These are phyloP conservation scores for Trissolcus japonicus DNA, from an alignment of 2,888 invertebrate species.

Conservation along the genomic window DNA sequence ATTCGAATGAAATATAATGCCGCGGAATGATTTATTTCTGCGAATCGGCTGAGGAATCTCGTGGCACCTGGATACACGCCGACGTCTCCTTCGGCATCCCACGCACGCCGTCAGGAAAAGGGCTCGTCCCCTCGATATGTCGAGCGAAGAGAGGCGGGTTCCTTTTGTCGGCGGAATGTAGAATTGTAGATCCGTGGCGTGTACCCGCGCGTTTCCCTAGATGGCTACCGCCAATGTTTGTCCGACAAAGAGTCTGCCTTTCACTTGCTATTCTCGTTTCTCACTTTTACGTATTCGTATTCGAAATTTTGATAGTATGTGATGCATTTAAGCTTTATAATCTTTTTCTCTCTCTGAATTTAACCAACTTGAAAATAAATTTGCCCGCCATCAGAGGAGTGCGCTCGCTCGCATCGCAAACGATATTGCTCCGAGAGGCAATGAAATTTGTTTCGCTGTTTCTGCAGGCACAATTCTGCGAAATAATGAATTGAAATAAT, in stretches of 20 bases:
- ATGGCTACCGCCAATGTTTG: conserved; percentile 56
- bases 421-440: too few relatives aligned
- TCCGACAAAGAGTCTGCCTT: conserved; percentile 24
- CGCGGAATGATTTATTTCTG: conserved; percentile 46
- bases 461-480: neutral
- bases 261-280: conserved; percentile 23
- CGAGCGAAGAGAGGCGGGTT: conserved; percentile 59
- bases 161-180: conserved; percentile 65
- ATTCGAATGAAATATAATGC: conserved; percentile 47
- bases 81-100: conserved; percentile 58
- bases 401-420: too few relatives aligned
- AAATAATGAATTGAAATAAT: conserved; percentile 1
- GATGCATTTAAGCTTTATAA: too few relatives aligned
- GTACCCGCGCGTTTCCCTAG: conserved; percentile 58
- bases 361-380: too few relatives aligned
- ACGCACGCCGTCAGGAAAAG: conserved; percentile 55
- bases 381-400: too few relatives aligned
- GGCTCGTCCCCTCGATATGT: conserved; percentile 55
- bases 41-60: conserved; percentile 47
- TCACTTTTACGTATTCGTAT: too few relatives aligned
- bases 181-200: conserved; percentile 62
- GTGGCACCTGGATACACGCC: conserved; percentile 58
- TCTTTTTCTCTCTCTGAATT: too few relatives aligned
- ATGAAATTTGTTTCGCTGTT: neutral
- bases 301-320: too few relatives aligned